Conservation (phyloP, 2,888 invertebrate genomes). For the Julus scandinavius region DNA sequence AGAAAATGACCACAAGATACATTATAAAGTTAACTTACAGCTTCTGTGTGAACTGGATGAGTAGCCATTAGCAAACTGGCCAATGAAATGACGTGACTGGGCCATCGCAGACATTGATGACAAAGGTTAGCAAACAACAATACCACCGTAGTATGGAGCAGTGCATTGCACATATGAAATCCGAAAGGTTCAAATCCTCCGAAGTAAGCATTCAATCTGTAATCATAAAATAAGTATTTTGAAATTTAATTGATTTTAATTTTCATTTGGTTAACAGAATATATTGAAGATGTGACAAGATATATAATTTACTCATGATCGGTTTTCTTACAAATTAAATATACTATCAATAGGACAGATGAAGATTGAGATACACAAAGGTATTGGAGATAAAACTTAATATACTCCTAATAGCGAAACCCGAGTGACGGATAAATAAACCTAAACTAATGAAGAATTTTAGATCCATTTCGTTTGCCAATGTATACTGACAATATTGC, state of each 20-base stretch:
- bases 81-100: conserved; percentile 75
- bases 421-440: no score
- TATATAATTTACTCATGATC: no score
- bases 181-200: conserved; percentile 79
- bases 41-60: conserved; percentile 90
- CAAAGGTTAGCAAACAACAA: conserved; percentile 64
- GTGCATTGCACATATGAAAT: conserved; percentile 83
- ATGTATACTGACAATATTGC: no score
- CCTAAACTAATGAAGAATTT: no score
- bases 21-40: conserved; percentile 73
- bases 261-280: background rate
- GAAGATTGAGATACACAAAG: no score
- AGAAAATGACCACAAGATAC: background rate
- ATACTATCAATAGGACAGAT: no score
- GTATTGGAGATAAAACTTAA: no score
- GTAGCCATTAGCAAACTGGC: conserved; percentile 78
- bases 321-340: background rate
- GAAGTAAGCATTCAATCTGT: conserved; percentile 79
- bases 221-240: conserved; percentile 62
- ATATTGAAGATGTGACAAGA: background rate
- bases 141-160: conserved; percentile 79
- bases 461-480: no score
- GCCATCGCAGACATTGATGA: conserved; percentile 69
- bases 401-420: no score
- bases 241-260: background rate